These are phyloP conservation scores for Origma solitaria DNA, from an alignment of 2,113 vertebrate genomes.

Conservation along the genomic window DNA sequence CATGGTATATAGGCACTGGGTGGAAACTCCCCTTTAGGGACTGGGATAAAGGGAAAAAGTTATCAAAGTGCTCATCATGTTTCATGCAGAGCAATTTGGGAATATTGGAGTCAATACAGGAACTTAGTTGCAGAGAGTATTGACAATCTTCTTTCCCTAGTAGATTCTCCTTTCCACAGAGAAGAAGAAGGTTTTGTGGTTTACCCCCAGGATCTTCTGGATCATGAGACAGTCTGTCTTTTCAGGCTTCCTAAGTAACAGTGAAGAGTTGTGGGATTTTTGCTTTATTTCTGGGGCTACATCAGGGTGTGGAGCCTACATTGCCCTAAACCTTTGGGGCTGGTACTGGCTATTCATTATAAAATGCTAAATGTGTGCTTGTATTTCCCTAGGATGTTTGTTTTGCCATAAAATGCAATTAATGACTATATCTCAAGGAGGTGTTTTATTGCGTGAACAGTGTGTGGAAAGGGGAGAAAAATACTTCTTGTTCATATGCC, in stretches of 20 bases:
- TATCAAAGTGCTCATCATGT: neutral
- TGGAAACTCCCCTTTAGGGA: neutral
- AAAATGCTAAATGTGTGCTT: neutral
- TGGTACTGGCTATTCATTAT: neutral
- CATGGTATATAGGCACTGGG: fast-evolving
- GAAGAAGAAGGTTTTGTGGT: neutral
- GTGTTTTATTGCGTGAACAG: neutral
- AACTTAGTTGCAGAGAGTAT: neutral
- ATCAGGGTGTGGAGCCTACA: neutral
- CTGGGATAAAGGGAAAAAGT: neutral
- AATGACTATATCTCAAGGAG: neutral
- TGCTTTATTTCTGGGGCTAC: neutral
- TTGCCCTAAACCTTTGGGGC: neutral
- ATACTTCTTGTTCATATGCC: neutral
- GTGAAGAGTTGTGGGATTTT: neutral
- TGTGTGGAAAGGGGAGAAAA: neutral
- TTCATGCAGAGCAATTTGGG: neutral
- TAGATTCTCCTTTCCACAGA: neutral
- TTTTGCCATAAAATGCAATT: neutral
- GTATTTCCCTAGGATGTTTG: neutral
- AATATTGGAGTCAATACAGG: neutral
- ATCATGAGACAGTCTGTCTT: neutral
- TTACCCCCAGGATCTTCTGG: neutral
- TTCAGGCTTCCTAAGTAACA: neutral
- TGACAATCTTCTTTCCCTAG: neutral